Evolutionary conservation across 1,140 invertebrate genomes (phyloP), one percentile per base, ranked within the genome.

Genomic region (Drosophila athabasca): DNA sequence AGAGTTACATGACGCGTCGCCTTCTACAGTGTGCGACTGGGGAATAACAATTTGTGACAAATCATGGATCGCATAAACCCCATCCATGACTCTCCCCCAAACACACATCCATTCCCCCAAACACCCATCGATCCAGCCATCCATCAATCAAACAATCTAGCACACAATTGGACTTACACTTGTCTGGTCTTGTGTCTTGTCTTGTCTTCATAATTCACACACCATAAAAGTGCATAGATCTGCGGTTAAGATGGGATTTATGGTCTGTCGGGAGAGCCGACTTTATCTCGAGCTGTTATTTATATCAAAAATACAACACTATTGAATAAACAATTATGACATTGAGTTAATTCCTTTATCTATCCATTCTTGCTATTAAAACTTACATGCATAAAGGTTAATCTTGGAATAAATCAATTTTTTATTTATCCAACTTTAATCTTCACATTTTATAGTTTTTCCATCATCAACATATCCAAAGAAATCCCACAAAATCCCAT

Each of bases 1-100:
- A 85, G 82, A 85, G 82, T 85, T 87, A 85, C 74, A 85, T 82
- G 82, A 85, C 82, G 50, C 52, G 48, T 48, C 35, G 65, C 71
- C 64, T 46, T 67, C 3, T 24, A 24, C 24, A 24, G 51, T 73
- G 61, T 48, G 60, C 24, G 24, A 26, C 24, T 26, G 26, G 54
- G 54, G 46, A 72, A 76, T 74, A 62, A 70, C 61, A 79, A 74
- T 74, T 65, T 74, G 13, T 73, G 51, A 58, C 54, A 60, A 62
- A 55, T 73, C 46, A 58, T 67, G 58, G 61, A 53, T 59, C 43
- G 45, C 44, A 44, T 13, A 39, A 13, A 13, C 35, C 31, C 35
- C 35, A 13, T 39, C 11, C 11, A 53, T 26, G 13, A 31, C 19
- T 7, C 29, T 29, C 13, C 29, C 24, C n/a, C 19, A 11, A 24